Percentiles rank a stretch among this genome's conserved stretches.
phyloP scores from a whole-genome alignment of 2,113 vertebrate species.

The Laterallus jamaicensis region DNA sequence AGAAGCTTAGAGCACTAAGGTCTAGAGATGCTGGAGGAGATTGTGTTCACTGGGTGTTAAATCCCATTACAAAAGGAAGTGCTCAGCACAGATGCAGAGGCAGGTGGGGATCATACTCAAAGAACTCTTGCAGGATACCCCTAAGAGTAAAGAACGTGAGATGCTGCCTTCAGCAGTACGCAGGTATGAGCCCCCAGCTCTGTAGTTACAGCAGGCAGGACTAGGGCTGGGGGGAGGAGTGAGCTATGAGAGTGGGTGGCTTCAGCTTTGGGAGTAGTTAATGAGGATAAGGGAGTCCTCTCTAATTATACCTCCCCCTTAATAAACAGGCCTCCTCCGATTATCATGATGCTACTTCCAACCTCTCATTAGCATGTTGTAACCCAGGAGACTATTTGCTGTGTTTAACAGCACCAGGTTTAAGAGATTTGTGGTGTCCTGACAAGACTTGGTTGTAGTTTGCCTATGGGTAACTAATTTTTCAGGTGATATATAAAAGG shows the following conservation, averaged over 20 bases:
- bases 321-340: not conserved
- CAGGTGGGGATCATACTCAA: not conserved
- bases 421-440: constrained; percentile 5
- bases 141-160: not conserved
- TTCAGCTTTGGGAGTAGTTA: not conserved
- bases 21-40: not conserved
- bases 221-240: too few species aligned
- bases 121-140: not conserved
- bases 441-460: not conserved
- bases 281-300: not conserved
- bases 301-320: not conserved
- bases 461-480: not conserved
- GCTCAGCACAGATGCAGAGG: not conserved
- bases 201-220: not conserved
- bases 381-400: not conserved
- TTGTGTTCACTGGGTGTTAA: not conserved
- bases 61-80: constrained; percentile 4
- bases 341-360: not conserved
- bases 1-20: constrained; percentile 13
- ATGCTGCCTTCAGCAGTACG: not conserved
- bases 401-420: not conserved
- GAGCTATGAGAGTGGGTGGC: too few species aligned
- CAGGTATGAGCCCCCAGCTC: not conserved
- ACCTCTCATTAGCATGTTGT: not conserved
- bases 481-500: not conserved